These are phyloP conservation scores for Sciurus carolinensis DNA, from an alignment of 2,797 vertebrate species.

Conservation along the genomic window DNA sequence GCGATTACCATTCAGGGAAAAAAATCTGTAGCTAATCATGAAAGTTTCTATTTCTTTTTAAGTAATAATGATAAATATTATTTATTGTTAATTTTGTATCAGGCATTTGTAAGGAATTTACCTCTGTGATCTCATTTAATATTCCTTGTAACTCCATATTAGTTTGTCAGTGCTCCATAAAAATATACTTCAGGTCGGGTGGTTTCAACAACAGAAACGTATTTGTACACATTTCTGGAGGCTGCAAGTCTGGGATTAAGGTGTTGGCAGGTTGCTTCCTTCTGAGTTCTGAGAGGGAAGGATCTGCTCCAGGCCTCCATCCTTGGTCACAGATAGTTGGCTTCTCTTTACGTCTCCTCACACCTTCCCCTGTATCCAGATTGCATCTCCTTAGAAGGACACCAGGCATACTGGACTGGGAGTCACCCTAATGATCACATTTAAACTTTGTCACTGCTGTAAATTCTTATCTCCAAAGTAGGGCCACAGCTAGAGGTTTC, in stretches of 20 bases:
- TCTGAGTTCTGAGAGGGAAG: not conserved
- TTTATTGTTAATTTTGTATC: constrained; percentile 40
- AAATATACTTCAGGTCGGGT: not conserved
- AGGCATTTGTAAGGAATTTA: constrained; percentile 11
- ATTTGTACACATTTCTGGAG: not conserved
- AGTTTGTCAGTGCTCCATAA: not conserved
- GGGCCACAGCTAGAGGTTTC: not conserved
- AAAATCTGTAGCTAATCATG: not conserved
- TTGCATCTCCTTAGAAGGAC: not conserved
- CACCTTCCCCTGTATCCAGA: not conserved
- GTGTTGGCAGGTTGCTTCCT: not conserved
- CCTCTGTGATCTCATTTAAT: not conserved
- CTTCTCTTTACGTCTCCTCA: not conserved
- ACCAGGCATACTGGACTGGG: not conserved
- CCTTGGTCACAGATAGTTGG: not conserved
- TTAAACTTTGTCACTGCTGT: not conserved
- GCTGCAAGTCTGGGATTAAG: not conserved
- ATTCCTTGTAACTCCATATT: not conserved
- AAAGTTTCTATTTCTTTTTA: not conserved
- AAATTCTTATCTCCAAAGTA: not conserved
- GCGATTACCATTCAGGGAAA: not conserved
- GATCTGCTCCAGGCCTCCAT: not conserved
- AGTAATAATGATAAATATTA: not conserved
- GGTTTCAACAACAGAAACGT: not conserved
- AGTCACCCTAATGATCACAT: not conserved